Base-by-base conservation (phyloP, 2,888 invertebrate genomes). In the Apotomis betuletana region DNA sequence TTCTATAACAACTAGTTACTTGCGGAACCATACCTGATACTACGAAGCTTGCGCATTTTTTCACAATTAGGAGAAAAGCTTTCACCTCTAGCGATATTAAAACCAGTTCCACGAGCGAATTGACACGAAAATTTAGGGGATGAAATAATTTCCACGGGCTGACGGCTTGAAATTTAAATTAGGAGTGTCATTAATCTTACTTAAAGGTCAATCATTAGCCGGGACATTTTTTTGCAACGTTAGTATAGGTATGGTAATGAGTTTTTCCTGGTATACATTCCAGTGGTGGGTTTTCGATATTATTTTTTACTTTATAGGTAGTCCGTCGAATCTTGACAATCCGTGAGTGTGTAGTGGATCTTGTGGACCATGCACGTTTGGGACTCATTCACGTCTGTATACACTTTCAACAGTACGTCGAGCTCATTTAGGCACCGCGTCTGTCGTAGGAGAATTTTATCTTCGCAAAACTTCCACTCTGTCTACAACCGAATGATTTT, bases 11-110 rank as follows among this genome's bases (percentile, higher is more conserved):
- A 41, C 41, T 41, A 41, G 41, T 13, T 15, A 10, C 41, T 13
- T 64, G 61, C 71, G 57, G 71, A 71, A 71, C 61, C 71, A 5
- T n/a, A 36, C 10, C 0, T 4, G 0, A 10, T 67, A 49, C 55
- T 27, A 5, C 41, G 13, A 27, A 63, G 27, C 12, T 54, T 15
- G 8, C 51, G 41, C 38, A 75, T 74, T 78, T 82, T 81, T 76
- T 75, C 75, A 77, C 81, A 83, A 84, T 81, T 83, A 83, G 74
- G 78, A 70, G 73, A 51, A 83, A 79, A 78, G 78, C 81, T 76
- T 75, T 78, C 76, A 68, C 55, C 51, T 74, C 74, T 76, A 80
- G 80, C 77, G 76, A 79, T 81, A 80, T 82, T 80, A 81, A 82
- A 81, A 79, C 73, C 76, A 70, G 74, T 79, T 79, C 76, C 75